phyloP scores from a whole-genome alignment of 2,797 vertebrate genomes.

The Sebastes miniatus region DNA sequence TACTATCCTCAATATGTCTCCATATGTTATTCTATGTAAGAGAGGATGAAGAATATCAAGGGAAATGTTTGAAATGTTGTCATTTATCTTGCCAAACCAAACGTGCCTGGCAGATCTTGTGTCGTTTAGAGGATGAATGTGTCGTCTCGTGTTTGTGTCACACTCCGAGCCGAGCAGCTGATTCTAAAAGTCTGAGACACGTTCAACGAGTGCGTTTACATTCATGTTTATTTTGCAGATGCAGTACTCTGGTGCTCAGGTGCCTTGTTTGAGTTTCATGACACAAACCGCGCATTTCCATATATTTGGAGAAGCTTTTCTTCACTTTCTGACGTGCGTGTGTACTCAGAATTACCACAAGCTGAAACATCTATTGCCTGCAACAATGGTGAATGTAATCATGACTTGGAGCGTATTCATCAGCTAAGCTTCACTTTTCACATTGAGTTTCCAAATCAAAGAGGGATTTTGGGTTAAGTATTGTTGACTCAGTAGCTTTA shows the following conservation, averaged over 20 bases:
- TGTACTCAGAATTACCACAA: neutral
- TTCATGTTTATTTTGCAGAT: constrained; percentile 1
- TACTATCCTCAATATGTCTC: neutral
- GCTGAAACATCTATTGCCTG: neutral
- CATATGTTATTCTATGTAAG: neutral
- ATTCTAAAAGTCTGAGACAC: neutral
- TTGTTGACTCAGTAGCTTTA: neutral
- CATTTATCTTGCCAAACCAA: constrained; percentile 36
- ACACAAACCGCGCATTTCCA: neutral
- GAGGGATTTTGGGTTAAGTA: neutral
- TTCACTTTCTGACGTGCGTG: neutral
- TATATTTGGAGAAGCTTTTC: neutral
- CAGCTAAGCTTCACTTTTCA: neutral
- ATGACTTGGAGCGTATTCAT: neutral
- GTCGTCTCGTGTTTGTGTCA: neutral
- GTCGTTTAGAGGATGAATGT: constrained; percentile 8
- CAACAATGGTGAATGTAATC: too few species aligned
- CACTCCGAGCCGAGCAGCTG: neutral
- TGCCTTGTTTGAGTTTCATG: neutral
- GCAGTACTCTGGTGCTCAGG: neutral
- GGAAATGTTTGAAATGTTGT: neutral
- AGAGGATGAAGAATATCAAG: neutral
- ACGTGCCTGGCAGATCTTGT: constrained; percentile 29
- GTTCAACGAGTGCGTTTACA: neutral
- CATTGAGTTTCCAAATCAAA: neutral